A percentile compares a stretch with the other conserved stretches of the same genome.
Conservation (phyloP, 2,113 vertebrate genomes). For the Pithys albifrons region DNA sequence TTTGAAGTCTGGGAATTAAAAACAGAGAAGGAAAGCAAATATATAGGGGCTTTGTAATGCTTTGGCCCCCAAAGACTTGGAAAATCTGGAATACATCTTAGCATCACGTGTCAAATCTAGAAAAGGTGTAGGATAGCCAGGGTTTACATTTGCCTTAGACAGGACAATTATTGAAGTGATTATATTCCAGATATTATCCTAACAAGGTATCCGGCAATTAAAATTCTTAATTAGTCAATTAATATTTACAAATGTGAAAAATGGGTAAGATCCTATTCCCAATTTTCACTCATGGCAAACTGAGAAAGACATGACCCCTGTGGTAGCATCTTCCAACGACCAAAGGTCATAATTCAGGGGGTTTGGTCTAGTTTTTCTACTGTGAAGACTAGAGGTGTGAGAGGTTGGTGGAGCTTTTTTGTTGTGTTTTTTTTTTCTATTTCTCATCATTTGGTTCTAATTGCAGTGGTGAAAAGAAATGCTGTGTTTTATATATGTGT, state of each 20-base stretch:
- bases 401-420: neutral
- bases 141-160: constrained; percentile 51
- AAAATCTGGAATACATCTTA: constrained; percentile 57
- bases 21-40: neutral
- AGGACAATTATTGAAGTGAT: constrained; percentile 58
- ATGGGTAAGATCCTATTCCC: constrained; percentile 18
- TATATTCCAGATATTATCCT: constrained; percentile 56
- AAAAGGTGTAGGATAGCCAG: constrained; percentile 32
- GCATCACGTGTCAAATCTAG: constrained; percentile 39
- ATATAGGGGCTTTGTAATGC: neutral
- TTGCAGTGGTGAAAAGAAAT: neutral
- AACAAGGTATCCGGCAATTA: constrained; percentile 60
- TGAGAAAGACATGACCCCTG: neutral
- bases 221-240: constrained; percentile 63
- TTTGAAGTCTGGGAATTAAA: constrained; percentile 18
- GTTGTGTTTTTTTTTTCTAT: neutral
- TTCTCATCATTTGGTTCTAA: neutral
- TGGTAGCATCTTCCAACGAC: neutral
- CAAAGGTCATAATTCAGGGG: neutral
- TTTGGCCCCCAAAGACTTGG: constrained; percentile 9
- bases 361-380: neutral
- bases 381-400: neutral
- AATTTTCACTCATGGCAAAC: neutral
- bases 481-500: neutral
- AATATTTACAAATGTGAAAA: constrained; percentile 53